Base-by-base conservation (phyloP, 1,140 invertebrate genomes). In the Tetramorium parvispinum region DNA sequence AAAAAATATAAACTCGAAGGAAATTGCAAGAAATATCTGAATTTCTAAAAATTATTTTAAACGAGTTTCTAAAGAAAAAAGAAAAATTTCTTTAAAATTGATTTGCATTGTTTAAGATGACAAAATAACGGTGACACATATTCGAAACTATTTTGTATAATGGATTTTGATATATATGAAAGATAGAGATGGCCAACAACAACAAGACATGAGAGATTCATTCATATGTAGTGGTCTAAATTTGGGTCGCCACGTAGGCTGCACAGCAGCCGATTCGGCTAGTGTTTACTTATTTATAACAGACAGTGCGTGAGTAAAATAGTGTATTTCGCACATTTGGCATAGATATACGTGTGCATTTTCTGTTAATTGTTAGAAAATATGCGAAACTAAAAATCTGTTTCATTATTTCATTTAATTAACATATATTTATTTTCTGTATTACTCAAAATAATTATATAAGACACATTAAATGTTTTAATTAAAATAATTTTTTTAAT, bases 161-260 rank as follows among this genome's bases (percentile, higher is more conserved):
- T 75, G 37, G 37, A 4, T 75, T 61, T 18, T 59, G 16, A 27
- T 27, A 18, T 46, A 75, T 32, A 49, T 21, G 27, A 75, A 7
- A 83, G 18, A 59, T 75, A 27, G 3, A 32, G 18, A 61, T 21
- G n/a, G 53, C 32, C 32, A 32, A 32, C 24, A 0, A 32, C 24
- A 0, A 46, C 40, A 55, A 61, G 53, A 43, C 1, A 40, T 83
- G 68, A 83, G 53, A 73, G 66, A 83, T 59, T 83, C 79, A 83
- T 83, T 73, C 68, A 75, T 53, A 75, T 27, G 53, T 82, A 24
- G 59, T 32, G 40, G 21, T 75, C 66, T 83, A 83, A 83, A 83
- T 83, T 75, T 83, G 46, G 68, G 40, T 83, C 46, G 40, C 18
- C 16, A 24, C 24, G 79, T 75, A 32, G 68, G 18, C 11, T 75